phyloP scores from a whole-genome alignment of 2,113 vertebrate species.

The Amblyopsis rosae region DNA sequence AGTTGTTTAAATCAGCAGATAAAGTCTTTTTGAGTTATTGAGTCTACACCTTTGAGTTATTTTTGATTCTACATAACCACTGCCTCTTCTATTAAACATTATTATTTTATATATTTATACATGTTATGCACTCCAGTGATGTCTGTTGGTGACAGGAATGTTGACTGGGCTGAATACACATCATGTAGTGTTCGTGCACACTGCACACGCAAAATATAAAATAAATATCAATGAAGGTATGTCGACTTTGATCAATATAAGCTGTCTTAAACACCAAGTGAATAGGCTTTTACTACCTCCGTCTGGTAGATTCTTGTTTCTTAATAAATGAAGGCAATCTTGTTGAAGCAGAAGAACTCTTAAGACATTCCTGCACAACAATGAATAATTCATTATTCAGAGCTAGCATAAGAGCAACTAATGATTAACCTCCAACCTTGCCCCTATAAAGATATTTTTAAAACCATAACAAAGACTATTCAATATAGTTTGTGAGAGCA shows the following conservation, averaged over 20 bases:
- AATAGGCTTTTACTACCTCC: conserved; percentile 41
- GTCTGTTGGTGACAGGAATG: conserved; percentile 43
- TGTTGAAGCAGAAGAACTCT: conserved; percentile 35
- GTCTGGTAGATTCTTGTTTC: conserved; percentile 44
- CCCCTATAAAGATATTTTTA: not conserved
- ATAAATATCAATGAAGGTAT: conserved; percentile 51
- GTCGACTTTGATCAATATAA: conserved; percentile 39
- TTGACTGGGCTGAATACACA: conserved; percentile 57
- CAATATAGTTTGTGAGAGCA: conserved; percentile 3
- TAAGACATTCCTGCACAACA: conserved; percentile 38
- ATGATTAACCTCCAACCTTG: conserved; percentile 34
- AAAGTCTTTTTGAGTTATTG: no score
- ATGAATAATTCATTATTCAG: conserved; percentile 65
- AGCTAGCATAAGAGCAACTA: conserved; percentile 38
- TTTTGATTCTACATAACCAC: no score
- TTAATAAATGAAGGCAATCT: conserved; percentile 57
- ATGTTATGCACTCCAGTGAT: conserved; percentile 46
- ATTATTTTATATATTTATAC: not conserved
- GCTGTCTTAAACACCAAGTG: conserved; percentile 41
- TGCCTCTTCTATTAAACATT: not conserved
- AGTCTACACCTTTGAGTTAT: no score
- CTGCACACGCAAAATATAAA: conserved; percentile 39
- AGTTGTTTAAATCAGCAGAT: no score
- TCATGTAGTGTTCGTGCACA: conserved; percentile 32
- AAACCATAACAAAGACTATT: not conserved